These are phyloP conservation scores for Patella pellucida DNA, from an alignment of 2,888 invertebrate genomes.

Conservation along the genomic window DNA sequence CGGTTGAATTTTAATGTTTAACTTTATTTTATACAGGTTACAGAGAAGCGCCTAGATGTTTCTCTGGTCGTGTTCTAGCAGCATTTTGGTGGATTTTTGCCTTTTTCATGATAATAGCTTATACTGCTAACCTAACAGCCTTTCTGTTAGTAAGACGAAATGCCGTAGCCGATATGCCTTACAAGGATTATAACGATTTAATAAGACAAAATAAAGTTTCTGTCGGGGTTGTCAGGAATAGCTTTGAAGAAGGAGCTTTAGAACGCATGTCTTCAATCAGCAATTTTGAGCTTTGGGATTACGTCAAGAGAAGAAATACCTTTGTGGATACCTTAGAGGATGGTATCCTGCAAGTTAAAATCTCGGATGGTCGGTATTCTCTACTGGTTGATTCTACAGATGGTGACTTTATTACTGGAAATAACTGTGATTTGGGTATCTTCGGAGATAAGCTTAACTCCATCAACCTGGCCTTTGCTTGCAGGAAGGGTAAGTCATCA, in stretches of 20 bases:
- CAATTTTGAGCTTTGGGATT: conserved; percentile 20
- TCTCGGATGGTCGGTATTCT: background rate
- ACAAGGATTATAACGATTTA: conserved; percentile 30
- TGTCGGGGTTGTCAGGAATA: conserved; percentile 21
- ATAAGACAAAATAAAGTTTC: conserved; percentile 22
- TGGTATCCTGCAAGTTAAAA: conserved; percentile 32
- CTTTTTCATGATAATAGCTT: conserved; percentile 39
- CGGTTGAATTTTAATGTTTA: no score
- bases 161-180: conserved; percentile 35
- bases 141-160: conserved; percentile 34
- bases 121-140: conserved; percentile 40
- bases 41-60: conserved; percentile 38
- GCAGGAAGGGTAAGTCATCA: conserved; percentile 8
- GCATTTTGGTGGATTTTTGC: conserved; percentile 45
- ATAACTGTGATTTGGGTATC: conserved; percentile 39
- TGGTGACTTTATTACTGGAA: conserved; percentile 34
- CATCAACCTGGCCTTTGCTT: conserved; percentile 20
- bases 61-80: conserved; percentile 41
- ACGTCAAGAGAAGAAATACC: conserved; percentile 21
- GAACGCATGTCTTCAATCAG: conserved; percentile 17
- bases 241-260: conserved; percentile 9
- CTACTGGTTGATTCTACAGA: background rate
- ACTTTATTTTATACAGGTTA: conserved; percentile 31
- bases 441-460: conserved; percentile 39
- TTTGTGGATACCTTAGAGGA: conserved; percentile 24